Evolutionary conservation across 1,140 invertebrate genomes (phyloP).

Genomic region (Eulimnadia texana): DNA sequence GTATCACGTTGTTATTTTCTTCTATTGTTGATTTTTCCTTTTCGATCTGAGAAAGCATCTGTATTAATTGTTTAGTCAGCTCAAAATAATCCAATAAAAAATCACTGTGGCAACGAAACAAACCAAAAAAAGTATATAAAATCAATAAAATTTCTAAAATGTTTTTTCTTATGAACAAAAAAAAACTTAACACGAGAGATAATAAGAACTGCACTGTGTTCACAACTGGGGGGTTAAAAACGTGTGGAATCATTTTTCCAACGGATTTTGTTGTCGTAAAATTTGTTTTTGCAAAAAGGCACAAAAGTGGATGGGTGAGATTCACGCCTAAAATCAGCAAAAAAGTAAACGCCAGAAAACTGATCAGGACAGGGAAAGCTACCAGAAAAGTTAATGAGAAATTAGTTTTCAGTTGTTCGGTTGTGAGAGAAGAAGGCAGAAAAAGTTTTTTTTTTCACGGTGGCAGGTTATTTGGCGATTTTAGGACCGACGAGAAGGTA

Average conservation of each 20-base stretch:
- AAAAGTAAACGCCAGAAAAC: background rate
- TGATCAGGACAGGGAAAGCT: too few species aligned
- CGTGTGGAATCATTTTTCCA: background rate
- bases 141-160: background rate
- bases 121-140: too few species aligned
- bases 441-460: too few species aligned
- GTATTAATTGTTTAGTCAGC: background rate
- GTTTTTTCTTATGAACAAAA: too few species aligned
- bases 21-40: background rate
- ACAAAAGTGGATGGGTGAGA: background rate
- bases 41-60: background rate
- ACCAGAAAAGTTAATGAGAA: too few species aligned
- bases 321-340: background rate
- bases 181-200: background rate
- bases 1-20: background rate
- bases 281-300: background rate
- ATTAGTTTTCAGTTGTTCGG: too few species aligned
- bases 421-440: too few species aligned
- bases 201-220: background rate
- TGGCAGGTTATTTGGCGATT: background rate
- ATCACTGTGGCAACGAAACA: too few species aligned
- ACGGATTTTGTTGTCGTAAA: too few species aligned
- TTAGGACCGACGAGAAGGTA: conserved; percentile 39
- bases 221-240: too few species aligned
- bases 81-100: background rate